Percentiles rank a stretch among this genome's conserved stretches.
Conservation (phyloP, 2,113 vertebrate species). For the Syngnathoides biaculeatus region DNA sequence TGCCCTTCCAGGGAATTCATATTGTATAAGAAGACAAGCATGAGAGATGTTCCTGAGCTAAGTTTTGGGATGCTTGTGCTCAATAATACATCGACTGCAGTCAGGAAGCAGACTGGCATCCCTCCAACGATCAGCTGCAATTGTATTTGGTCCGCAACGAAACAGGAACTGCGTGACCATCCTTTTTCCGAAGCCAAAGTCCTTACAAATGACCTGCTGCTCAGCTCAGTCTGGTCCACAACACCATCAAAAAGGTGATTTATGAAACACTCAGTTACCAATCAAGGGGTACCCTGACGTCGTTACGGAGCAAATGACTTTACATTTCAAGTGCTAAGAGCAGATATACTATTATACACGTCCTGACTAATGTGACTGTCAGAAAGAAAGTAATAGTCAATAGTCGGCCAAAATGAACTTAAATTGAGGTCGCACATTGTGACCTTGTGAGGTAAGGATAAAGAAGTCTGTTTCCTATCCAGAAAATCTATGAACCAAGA, state of each 20-base stretch:
- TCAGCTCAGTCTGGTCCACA: background rate
- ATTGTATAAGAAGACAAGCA: no score
- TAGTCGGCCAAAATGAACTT: background rate
- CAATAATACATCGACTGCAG: background rate
- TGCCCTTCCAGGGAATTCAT: no score
- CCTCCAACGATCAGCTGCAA: background rate
- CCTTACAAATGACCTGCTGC: no score
- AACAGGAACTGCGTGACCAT: background rate
- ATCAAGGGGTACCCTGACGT: background rate
- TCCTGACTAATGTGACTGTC: background rate
- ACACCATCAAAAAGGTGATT: background rate
- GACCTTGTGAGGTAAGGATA: background rate
- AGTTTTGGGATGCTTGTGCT: background rate
- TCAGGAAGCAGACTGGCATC: background rate
- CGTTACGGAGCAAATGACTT: slow-evolving; percentile 1
- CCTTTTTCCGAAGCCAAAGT: background rate
- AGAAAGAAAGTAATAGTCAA: background rate
- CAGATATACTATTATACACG: background rate
- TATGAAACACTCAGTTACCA: background rate
- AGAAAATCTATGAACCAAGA: background rate
- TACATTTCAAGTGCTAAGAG: background rate
- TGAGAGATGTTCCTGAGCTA: no score
- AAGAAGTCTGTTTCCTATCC: background rate
- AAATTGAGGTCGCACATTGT: background rate
- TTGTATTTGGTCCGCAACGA: background rate